Evolutionary conservation across 2,797 vertebrate genomes (phyloP).

Genomic region (Mico argentatus): DNA sequence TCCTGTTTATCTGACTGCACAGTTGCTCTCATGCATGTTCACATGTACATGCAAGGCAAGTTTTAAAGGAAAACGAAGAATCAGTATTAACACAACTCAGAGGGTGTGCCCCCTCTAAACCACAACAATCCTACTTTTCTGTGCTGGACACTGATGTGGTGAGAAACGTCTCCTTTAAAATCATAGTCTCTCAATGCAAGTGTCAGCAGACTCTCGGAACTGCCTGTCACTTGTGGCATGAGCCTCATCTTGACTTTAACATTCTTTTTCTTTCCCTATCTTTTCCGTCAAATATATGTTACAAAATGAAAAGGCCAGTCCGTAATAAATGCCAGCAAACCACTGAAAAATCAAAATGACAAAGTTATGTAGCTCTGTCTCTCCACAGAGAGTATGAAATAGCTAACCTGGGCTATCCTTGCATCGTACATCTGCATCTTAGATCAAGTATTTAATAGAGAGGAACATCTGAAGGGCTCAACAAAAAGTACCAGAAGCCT

Average conservation of each 20-base stretch:
- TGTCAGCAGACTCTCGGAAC: neutral
- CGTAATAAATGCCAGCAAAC: constrained; percentile 1
- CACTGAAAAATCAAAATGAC: neutral
- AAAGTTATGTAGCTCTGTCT: constrained; percentile 43
- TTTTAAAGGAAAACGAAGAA: constrained; percentile 42
- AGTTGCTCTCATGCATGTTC: neutral
- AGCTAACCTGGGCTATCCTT: constrained; percentile 41
- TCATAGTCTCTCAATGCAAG: neutral
- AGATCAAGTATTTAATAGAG: constrained; percentile 20
- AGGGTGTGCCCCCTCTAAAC: neutral
- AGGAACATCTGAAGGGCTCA: neutral
- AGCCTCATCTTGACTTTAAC: neutral
- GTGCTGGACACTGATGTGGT: neutral
- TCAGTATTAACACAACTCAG: neutral
- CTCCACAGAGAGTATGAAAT: constrained; percentile 63
- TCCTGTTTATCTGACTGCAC: constrained; percentile 27
- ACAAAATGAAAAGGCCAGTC: constrained; percentile 3
- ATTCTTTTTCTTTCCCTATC: neutral
- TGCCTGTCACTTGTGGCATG: neutral
- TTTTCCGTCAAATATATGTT: neutral
- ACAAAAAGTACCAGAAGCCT: neutral
- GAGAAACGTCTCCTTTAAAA: constrained; percentile 29
- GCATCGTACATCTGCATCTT: constrained; percentile 19
- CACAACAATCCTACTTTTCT: neutral
- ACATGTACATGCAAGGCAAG: neutral